Evolutionary conservation across 2,113 vertebrate species (phyloP), one percentile per base, ranked within the genome.

Genomic region (Gracilinanus agilis): DNA sequence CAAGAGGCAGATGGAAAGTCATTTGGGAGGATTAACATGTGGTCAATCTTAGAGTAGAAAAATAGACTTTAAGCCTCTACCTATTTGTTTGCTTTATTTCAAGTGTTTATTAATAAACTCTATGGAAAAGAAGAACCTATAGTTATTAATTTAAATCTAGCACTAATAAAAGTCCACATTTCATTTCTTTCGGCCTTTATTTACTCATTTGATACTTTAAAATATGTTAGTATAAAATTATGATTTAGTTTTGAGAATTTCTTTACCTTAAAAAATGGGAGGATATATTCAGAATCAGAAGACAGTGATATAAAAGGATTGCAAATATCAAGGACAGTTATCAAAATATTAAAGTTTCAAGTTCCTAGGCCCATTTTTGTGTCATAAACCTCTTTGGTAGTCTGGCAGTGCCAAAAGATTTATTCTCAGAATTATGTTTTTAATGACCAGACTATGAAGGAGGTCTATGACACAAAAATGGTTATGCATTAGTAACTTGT

Each of bases 181-280:
- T 90, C n/a, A 44, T 54, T 3, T 49, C 53, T 53, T 93, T n/a
- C 49, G 55, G 90, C 91, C 53, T 91, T 89, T n/a, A 40, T 91
- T 89, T n/a, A 40, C 1, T 89, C 6, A 56, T 92, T 97, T 58
- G 44, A 6, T 93, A 24, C 88, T 88, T 44, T 90, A 9, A 88
- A 55, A 3, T 75, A 5, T 92, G 54, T 89, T 88, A 58, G 55
- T n/a, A 56, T 6, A 75, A n/a, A 49, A 40, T n/a, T 24, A 0
- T 83, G 55, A 7, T 89, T 25, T 94, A n/a, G 40, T 94, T 92
- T 89, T 58, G 93, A 95, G 67, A 92, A 91, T 89, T 90, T 55
- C 21, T 53, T n/a, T 54, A 44, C 53, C 92, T 92, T 91, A 55
- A 90, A 29, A 95, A 91, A 88, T 24, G 27, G 89, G 27, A 61